Percentiles rank a stretch among this genome's conserved stretches.
These are phyloP conservation scores for Semnornis frantzii DNA, from an alignment of 2,113 vertebrate species.

Conservation along the genomic window DNA sequence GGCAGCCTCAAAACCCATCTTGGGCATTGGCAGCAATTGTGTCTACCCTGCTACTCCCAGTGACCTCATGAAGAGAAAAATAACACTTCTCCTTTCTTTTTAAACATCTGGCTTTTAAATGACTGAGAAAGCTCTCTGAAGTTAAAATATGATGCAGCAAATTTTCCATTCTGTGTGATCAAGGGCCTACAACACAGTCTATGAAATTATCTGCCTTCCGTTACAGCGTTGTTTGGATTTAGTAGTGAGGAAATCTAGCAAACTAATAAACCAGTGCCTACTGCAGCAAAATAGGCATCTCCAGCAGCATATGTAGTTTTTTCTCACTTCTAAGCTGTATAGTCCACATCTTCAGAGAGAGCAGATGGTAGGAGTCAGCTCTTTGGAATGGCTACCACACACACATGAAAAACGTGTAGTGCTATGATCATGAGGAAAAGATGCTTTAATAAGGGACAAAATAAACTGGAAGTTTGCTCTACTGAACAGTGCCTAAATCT, in stretches of 20 bases:
- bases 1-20: background rate
- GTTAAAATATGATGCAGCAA: background rate
- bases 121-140: background rate
- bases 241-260: background rate
- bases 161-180: background rate
- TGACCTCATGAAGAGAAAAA: background rate
- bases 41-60: background rate
- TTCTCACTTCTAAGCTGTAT: conserved; percentile 13
- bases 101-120: background rate
- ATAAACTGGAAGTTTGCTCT: background rate
- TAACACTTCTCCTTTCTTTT: background rate
- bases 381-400: background rate
- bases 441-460: background rate
- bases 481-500: background rate
- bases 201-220: background rate
- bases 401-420: background rate
- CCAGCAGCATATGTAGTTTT: conserved; percentile 35
- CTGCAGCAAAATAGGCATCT: conserved; percentile 26
- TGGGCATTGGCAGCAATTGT: background rate
- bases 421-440: background rate
- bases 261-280: background rate
- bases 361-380: conserved; percentile 45
- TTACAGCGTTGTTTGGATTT: background rate
- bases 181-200: background rate
- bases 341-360: background rate